A percentile compares a stretch with the other conserved stretches of the same genome.
These are phyloP conservation scores for Gambusia yucatana DNA, from an alignment of 2,797 vertebrate genomes.

Conservation along the genomic window DNA sequence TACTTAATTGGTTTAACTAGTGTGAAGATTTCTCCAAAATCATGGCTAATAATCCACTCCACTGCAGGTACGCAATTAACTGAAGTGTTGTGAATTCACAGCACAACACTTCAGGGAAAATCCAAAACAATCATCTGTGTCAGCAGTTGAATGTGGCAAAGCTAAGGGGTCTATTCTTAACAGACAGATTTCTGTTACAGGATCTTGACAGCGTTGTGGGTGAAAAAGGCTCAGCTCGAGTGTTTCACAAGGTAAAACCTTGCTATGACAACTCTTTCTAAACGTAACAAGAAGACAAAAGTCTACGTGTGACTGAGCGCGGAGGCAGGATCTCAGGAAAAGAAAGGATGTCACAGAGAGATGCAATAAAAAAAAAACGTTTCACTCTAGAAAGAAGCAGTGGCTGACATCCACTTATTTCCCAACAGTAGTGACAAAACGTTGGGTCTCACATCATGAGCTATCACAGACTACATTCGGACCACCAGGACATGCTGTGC, in stretches of 20 bases:
- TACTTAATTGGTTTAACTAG: background rate
- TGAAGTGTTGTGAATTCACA: background rate
- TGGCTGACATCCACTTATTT: background rate
- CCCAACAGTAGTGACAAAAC: constrained; percentile 8
- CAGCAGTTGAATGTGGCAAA: background rate
- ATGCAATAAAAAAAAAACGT: background rate
- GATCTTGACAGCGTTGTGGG: background rate
- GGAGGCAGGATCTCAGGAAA: background rate
- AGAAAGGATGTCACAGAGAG: background rate
- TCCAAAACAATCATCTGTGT: background rate
- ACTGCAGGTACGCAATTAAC: constrained; percentile 1
- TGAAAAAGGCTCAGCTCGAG: background rate
- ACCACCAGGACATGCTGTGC: background rate
- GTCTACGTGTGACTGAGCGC: background rate
- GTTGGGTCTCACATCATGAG: background rate
- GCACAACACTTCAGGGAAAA: background rate
- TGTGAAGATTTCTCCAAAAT: background rate
- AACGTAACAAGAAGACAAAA: background rate
- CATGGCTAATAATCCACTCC: background rate
- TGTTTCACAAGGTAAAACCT: background rate
- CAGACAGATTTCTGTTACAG: background rate
- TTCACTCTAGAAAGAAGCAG: background rate
- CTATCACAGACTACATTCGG: background rate
- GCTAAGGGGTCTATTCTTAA: background rate
- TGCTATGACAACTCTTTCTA: background rate